A percentile compares a stretch with the other conserved stretches of the same genome.
These are phyloP conservation scores for Hirtodrosophila histrioides DNA, from an alignment of 2,888 invertebrate species.

Conservation along the genomic window DNA sequence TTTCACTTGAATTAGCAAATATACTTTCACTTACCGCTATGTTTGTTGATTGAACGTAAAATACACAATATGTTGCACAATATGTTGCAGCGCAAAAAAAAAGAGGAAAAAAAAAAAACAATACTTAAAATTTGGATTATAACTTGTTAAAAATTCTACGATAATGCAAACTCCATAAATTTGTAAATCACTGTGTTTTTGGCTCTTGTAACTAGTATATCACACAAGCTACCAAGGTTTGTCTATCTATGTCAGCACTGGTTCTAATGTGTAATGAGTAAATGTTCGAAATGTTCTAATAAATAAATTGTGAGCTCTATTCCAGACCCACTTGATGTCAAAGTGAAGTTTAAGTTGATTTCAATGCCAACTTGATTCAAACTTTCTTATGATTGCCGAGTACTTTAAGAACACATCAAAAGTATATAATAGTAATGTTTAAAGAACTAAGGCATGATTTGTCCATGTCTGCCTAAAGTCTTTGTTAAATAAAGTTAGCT, in stretches of 20 bases:
- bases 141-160: constrained; percentile 10
- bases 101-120: not conserved
- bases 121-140: constrained; percentile 25
- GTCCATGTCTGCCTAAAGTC: too few species aligned
- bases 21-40: constrained; percentile 26
- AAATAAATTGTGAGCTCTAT: constrained; percentile 6
- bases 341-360: not conserved
- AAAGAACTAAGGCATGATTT: too few species aligned
- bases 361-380: too few species aligned
- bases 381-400: too few species aligned
- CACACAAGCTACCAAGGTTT: not conserved
- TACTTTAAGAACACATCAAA: too few species aligned
- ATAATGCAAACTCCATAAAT: constrained; percentile 30
- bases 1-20: not conserved
- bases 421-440: too few species aligned
- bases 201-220: not conserved
- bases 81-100: not conserved
- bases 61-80: constrained; percentile 3
- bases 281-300: not conserved
- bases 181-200: not conserved
- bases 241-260: not conserved
- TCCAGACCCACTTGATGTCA: constrained; percentile 26
- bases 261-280: not conserved
- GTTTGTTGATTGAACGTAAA: constrained; percentile 17
- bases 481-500: too few species aligned